These are phyloP conservation scores for Celastrina argiolus DNA, from an alignment of 2,888 invertebrate genomes.

Conservation along the genomic window DNA sequence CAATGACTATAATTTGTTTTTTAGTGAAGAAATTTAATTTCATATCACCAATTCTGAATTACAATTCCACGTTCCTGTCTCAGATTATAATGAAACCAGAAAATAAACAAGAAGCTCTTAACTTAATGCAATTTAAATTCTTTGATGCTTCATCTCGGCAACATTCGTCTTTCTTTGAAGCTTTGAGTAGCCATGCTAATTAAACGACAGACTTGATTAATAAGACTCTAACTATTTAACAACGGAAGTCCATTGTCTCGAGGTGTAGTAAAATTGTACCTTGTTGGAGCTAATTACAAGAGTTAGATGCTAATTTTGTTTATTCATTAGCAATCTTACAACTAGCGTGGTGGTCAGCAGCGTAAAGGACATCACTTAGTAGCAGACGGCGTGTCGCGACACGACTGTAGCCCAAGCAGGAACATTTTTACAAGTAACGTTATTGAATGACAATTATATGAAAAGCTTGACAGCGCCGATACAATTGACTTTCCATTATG, in stretches of 20 bases:
- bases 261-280: neutral
- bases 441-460: no score
- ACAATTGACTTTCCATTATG: no score
- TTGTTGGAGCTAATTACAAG: neutral
- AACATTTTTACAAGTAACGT: no score
- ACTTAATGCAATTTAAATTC: constrained; percentile 28
- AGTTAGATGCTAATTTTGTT: no score
- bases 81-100: constrained; percentile 19
- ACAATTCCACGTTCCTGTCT: neutral
- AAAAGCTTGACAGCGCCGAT: no score
- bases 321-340: neutral
- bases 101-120: constrained; percentile 21
- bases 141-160: constrained; percentile 24
- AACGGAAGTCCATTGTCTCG: constrained; percentile 58
- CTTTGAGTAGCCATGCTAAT: constrained; percentile 54
- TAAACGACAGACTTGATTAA: constrained; percentile 65
- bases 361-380: no score
- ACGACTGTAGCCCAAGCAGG: no score
- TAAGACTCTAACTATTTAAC: constrained; percentile 66
- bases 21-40: neutral
- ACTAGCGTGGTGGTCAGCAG: no score
- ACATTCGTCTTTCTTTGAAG: constrained; percentile 45
- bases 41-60: neutral
- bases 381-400: no score
- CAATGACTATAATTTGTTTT: no score